Conservation (phyloP, 1,140 invertebrate genomes). For the Drosophila asahinai region DNA sequence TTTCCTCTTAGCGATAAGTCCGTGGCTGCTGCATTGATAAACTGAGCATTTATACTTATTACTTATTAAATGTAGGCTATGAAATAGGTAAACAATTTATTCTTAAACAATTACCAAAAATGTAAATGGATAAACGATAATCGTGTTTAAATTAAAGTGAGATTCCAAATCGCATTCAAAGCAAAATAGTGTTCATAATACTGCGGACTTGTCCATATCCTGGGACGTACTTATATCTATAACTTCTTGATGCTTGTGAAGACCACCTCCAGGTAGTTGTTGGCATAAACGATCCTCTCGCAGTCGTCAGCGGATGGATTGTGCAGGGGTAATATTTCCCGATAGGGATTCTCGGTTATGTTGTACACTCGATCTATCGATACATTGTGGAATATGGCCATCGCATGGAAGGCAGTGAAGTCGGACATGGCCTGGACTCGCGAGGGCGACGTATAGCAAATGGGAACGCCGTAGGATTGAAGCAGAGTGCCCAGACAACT, state of each 20-base stretch:
- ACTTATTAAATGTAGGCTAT: constrained; percentile 40
- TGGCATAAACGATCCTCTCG: constrained; percentile 49
- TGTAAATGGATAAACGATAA: neutral
- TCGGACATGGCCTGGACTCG: constrained; percentile 21
- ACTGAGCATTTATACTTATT: constrained; percentile 51
- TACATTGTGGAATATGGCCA: constrained; percentile 15
- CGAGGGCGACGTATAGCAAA: constrained; percentile 52
- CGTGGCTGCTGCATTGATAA: constrained; percentile 37
- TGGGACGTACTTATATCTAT: neutral
- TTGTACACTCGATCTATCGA: constrained; percentile 19
- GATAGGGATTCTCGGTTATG: constrained; percentile 52
- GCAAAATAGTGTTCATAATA: neutral
- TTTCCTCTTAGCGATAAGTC: constrained; percentile 17
- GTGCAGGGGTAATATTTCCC: constrained; percentile 51
- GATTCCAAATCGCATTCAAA: no score
- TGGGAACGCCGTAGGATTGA: constrained; percentile 37
- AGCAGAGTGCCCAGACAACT: constrained; percentile 21
- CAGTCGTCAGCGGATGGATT: constrained; percentile 30
- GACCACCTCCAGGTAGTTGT: constrained; percentile 60
- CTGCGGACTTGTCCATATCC: neutral
- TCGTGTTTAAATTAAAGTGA: no score
- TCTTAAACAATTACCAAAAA: constrained; percentile 52
- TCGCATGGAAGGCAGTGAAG: constrained; percentile 14
- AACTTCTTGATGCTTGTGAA: constrained; percentile 20
- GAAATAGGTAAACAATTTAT: constrained; percentile 49